A percentile compares a stretch with the other conserved stretches of the same genome.
These are phyloP conservation scores for Myotis daubentonii DNA, from an alignment of 2,797 vertebrate species.

Conservation along the genomic window DNA sequence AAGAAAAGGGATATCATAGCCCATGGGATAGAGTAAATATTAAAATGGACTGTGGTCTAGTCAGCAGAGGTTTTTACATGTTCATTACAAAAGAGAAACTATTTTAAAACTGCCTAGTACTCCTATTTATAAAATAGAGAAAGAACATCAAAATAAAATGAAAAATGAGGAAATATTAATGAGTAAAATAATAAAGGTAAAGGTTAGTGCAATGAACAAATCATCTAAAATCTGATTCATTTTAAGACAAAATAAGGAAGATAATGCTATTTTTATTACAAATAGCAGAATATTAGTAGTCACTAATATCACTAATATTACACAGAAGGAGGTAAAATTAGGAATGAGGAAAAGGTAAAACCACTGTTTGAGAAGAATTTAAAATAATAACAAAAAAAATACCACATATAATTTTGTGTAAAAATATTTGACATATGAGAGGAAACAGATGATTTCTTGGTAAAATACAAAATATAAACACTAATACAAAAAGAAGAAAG, in stretches of 20 bases:
- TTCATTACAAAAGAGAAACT: neutral
- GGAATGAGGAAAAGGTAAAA: neutral
- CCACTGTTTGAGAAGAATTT: neutral
- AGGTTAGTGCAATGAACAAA: neutral
- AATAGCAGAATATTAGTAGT: neutral
- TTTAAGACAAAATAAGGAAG: neutral
- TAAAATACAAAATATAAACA: neutral
- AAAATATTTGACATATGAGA: neutral
- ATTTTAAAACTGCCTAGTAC: neutral
- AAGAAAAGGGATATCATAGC: neutral
- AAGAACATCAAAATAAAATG: neutral
- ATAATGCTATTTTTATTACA: neutral
- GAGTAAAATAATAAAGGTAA: neutral
- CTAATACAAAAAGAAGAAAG: neutral
- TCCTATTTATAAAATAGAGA: neutral
- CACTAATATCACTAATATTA: neutral
- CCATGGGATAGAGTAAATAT: neutral
- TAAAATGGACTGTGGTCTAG: neutral
- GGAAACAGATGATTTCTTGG: neutral
- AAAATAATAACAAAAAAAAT: neutral
- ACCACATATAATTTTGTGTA: neutral
- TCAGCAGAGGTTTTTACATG: neutral
- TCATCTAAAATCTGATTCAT: neutral
- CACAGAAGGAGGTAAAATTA: neutral
- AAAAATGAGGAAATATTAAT: neutral